Percentiles rank a stretch among this genome's conserved stretches.
Evolutionary conservation across 2,113 vertebrate species (phyloP).

Genomic region (Dermatemys mawii): DNA sequence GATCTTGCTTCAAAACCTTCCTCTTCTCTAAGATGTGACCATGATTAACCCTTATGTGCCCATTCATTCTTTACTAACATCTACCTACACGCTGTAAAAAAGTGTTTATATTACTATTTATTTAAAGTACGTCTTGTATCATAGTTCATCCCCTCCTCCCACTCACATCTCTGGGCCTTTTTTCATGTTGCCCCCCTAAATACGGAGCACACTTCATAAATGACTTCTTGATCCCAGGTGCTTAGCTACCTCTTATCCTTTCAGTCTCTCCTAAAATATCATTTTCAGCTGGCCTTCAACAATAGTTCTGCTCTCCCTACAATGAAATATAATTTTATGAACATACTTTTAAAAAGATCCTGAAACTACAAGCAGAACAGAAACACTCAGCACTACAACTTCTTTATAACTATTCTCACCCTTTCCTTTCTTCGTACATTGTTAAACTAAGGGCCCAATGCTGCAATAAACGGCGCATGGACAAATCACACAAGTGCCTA

Average conservation of each 20-base stretch:
- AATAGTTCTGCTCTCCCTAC: background rate
- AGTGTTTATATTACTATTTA: too few species aligned
- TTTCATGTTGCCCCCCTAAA: background rate
- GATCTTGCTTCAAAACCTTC: background rate
- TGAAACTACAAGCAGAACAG: background rate
- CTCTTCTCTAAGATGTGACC: background rate
- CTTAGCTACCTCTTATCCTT: background rate
- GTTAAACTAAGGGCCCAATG: background rate
- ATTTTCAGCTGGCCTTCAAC: background rate
- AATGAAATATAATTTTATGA: background rate
- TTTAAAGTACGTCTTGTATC: too few species aligned
- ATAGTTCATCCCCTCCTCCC: background rate
- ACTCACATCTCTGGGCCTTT: background rate
- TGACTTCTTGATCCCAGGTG: background rate
- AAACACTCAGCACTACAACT: background rate
- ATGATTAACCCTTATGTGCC: background rate
- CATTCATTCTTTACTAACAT: background rate
- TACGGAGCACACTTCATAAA: background rate
- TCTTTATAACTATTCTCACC: background rate
- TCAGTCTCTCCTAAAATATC: background rate
- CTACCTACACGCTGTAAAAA: too few species aligned
- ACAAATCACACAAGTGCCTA: background rate
- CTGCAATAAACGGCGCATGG: background rate
- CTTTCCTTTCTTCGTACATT: background rate
- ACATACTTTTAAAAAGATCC: background rate